Percentiles rank a stretch among this genome's conserved stretches.
These are phyloP conservation scores for Eulemur albifrons DNA, from an alignment of 2,797 vertebrate genomes.

Conservation along the genomic window DNA sequence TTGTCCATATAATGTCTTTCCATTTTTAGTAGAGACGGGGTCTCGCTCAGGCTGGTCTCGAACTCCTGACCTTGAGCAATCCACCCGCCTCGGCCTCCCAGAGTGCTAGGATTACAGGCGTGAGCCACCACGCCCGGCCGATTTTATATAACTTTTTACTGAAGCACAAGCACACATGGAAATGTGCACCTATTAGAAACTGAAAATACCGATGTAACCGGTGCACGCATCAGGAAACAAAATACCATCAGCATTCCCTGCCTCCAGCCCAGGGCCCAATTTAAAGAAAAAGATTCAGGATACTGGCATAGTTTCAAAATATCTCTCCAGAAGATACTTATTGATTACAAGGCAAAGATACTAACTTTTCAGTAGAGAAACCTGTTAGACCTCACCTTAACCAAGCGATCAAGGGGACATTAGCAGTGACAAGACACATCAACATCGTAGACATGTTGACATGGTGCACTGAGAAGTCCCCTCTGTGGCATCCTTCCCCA, in stretches of 20 bases:
- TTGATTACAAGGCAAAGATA: background rate
- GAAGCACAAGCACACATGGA: background rate
- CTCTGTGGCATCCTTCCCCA: background rate
- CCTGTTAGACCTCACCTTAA: background rate
- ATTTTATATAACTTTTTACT: too few species aligned
- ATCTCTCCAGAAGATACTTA: background rate
- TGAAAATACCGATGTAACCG: background rate
- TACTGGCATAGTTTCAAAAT: background rate
- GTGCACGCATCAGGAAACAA: background rate
- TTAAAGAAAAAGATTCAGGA: background rate
- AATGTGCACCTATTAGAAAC: background rate
- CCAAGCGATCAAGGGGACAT: background rate
- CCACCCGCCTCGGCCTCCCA: too few species aligned
- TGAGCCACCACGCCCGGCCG: too few species aligned
- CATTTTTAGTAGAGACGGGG: too few species aligned
- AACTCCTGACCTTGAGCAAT: too few species aligned
- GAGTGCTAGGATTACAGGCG: too few species aligned
- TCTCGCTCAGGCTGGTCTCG: too few species aligned
- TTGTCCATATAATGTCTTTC: too few species aligned
- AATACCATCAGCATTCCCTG: background rate
- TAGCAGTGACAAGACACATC: background rate
- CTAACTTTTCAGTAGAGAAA: background rate
- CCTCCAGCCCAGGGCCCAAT: background rate
- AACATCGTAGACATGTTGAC: fast-evolving
- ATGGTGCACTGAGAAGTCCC: background rate